These are phyloP conservation scores for Hybognathus amarus DNA, from an alignment of 2,797 vertebrate species.

Conservation along the genomic window DNA sequence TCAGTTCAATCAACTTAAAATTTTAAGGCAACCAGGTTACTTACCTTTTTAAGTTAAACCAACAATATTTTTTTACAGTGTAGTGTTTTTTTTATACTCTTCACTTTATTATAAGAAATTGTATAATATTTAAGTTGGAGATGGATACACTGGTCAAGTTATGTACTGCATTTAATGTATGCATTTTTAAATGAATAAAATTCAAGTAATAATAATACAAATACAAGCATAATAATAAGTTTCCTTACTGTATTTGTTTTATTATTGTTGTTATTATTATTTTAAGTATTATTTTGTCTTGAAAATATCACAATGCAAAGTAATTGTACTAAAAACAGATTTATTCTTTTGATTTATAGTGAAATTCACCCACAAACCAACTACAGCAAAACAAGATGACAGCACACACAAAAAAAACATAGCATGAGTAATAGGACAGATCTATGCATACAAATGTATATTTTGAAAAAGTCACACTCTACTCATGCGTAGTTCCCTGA, in stretches of 20 bases:
- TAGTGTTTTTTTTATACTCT: neutral
- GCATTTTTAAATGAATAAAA: no score
- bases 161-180: no score
- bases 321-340: neutral
- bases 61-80: no score
- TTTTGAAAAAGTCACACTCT: neutral
- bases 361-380: neutral
- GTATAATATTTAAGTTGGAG: no score
- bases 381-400: neutral
- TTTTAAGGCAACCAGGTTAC: no score
- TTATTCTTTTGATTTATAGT: neutral
- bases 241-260: neutral
- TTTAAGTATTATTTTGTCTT: neutral
- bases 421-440: neutral
- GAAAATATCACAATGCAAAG: neutral
- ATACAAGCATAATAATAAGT: no score
- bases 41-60: no score
- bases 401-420: neutral
- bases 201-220: no score
- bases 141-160: no score
- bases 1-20: no score
- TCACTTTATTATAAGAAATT: neutral
- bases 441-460: neutral
- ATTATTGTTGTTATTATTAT: neutral
- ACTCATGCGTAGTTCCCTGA: neutral